These are phyloP conservation scores for Cephonodes hylas DNA, from an alignment of 2,888 invertebrate species.

Conservation along the genomic window DNA sequence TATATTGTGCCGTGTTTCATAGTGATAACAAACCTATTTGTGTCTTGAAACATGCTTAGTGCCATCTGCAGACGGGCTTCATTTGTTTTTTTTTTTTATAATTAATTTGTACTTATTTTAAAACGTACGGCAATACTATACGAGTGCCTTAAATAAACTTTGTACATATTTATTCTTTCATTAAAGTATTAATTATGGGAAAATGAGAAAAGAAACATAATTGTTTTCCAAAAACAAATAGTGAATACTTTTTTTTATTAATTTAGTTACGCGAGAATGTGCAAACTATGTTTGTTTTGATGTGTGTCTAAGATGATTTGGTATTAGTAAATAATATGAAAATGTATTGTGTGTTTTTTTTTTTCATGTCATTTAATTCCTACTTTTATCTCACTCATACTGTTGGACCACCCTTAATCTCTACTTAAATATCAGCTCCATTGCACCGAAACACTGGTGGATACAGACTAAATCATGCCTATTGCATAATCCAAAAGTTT, in stretches of 20 bases:
- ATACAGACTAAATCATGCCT: too few relatives aligned
- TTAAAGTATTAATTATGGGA: conserved; percentile 61
- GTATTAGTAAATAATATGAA: conserved; percentile 79
- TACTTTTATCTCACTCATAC: not conserved
- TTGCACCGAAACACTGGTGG: too few relatives aligned
- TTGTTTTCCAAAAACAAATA: conserved; percentile 76
- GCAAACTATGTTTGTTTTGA: conserved; percentile 81
- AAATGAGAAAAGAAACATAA: conserved; percentile 59
- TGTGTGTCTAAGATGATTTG: conserved; percentile 80
- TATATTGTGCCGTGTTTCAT: conserved; percentile 66
- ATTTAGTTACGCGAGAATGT: conserved; percentile 77
- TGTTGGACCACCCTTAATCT: not conserved
- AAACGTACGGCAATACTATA: conserved; percentile 61
- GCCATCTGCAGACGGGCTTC: conserved; percentile 73
- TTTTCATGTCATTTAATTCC: conserved; percentile 13
- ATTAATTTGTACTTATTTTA: conserved; percentile 74
- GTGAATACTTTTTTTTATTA: conserved; percentile 64
- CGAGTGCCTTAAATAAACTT: conserved; percentile 72
- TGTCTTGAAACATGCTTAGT: conserved; percentile 70
- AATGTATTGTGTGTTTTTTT: conserved; percentile 49
- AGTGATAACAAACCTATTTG: conserved; percentile 48
- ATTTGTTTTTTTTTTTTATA: conserved; percentile 63
- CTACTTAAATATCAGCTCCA: not conserved
- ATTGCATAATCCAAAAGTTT: too few relatives aligned
- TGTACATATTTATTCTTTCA: conserved; percentile 70